A percentile compares a stretch with the other conserved stretches of the same genome.
phyloP scores from a whole-genome alignment of 2,113 vertebrate species.

The Planiliza haematocheilus region DNA sequence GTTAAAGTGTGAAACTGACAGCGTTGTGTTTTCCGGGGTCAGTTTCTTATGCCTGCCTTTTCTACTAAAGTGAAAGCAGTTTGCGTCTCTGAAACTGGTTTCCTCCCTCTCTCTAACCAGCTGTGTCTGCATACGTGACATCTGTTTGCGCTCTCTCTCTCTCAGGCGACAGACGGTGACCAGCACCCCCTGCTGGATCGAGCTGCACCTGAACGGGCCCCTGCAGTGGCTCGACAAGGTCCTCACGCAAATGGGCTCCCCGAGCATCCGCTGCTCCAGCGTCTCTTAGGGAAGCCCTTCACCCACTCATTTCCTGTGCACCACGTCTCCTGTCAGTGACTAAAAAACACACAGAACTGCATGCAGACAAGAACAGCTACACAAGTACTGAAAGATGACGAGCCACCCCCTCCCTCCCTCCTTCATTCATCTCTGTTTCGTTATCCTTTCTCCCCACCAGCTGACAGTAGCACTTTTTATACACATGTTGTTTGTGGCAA shows the following conservation, averaged over 20 bases:
- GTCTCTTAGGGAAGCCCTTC: constrained; percentile 87
- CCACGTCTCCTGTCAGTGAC: constrained; percentile 47
- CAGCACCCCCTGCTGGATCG: constrained; percentile 99
- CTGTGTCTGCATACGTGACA: constrained; percentile 5
- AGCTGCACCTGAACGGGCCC: constrained; percentile 97
- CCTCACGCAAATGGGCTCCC: constrained; percentile 98
- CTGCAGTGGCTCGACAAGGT: constrained; percentile 99
- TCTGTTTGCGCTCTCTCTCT: constrained; percentile 43
- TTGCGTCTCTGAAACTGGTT: constrained; percentile 23
- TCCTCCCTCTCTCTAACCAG: constrained; percentile 6
- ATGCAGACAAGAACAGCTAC: constrained; percentile 35
- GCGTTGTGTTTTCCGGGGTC: neutral
- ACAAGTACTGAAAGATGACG: constrained; percentile 21
- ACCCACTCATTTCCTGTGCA: constrained; percentile 20
- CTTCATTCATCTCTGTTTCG: constrained; percentile 33
- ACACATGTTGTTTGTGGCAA: constrained; percentile 67
- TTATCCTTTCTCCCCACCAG: constrained; percentile 54
- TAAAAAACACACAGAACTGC: constrained; percentile 50
- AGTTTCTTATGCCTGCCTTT: no score
- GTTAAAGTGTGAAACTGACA: neutral
- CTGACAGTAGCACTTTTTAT: constrained; percentile 81
- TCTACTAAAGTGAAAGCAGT: constrained; percentile 14
- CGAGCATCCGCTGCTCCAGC: constrained; percentile 95
- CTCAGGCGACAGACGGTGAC: constrained; percentile 97
- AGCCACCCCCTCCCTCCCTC: neutral